These are phyloP conservation scores for Rhagophthalmus giganteus DNA, from an alignment of 2,888 invertebrate genomes.

Conservation along the genomic window DNA sequence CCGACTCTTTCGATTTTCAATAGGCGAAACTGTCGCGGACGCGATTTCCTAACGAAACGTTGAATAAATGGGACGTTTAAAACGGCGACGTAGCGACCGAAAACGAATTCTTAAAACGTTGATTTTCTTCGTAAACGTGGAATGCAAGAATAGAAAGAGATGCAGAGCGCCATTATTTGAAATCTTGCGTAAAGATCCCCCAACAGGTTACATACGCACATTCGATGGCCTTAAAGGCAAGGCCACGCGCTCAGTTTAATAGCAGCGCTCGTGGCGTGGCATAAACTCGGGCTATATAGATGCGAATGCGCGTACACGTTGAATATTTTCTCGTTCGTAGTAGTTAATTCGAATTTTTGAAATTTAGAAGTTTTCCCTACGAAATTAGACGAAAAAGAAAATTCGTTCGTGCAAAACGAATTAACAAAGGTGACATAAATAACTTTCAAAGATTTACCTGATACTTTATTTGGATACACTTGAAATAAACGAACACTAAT, in stretches of 20 bases:
- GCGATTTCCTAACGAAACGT: too few relatives aligned
- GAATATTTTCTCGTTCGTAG: too few relatives aligned
- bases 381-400: too few relatives aligned
- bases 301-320: conserved; percentile 6
- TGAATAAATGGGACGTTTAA: neutral
- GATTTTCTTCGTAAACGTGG: neutral
- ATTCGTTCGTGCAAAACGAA: too few relatives aligned
- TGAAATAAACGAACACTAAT: too few relatives aligned
- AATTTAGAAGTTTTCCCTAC: neutral
- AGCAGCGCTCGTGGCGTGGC: conserved; percentile 29
- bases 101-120: neutral
- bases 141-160: conserved; percentile 3
- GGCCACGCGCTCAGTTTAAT: conserved; percentile 30
- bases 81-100: neutral
- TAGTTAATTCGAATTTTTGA: neutral
- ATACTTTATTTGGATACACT: too few relatives aligned
- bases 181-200: conserved; percentile 27
- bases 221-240: conserved; percentile 35
- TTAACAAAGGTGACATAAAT: too few relatives aligned
- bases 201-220: conserved; percentile 30
- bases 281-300: conserved; percentile 11
- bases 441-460: too few relatives aligned
- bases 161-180: conserved; percentile 4
- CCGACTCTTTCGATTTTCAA: too few relatives aligned
- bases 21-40: too few relatives aligned